These are phyloP conservation scores for Halocynthia roretzi DNA, from an alignment of 23 tunicate species.

Conservation along the genomic window DNA sequence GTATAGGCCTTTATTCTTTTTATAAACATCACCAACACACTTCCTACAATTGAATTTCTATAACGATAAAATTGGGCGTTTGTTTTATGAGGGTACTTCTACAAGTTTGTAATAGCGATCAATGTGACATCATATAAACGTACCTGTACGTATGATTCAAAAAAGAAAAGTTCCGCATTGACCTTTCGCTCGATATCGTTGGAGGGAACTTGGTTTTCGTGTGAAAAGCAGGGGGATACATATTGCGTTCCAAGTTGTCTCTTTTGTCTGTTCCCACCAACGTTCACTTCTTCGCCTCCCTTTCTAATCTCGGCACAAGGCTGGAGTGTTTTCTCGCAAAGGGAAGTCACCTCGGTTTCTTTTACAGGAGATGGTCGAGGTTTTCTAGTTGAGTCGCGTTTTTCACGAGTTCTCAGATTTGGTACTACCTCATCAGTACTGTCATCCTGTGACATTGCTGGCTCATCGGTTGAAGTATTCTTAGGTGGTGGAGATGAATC, in stretches of 20 bases:
- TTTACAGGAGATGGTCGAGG: neutral
- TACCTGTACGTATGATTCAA: constrained; percentile 8
- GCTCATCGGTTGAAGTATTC: no score
- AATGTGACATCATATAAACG: no score
- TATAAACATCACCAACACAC: neutral
- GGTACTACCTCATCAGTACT: neutral
- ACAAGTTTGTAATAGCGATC: no score
- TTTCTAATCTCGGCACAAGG: neutral
- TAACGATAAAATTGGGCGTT: neutral
- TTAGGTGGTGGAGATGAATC: no score
- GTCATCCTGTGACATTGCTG: neutral
- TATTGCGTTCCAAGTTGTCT: neutral
- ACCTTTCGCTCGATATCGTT: neutral
- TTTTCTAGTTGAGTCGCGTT: neutral
- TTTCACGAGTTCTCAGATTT: neutral
- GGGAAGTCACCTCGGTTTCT: neutral
- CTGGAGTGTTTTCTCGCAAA: neutral
- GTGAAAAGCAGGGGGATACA: constrained; percentile 5
- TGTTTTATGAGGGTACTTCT: neutral
- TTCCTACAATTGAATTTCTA: constrained; percentile 6
- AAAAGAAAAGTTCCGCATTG: constrained; percentile 1
- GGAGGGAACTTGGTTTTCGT: neutral
- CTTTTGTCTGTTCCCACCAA: neutral
- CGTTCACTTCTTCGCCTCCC: neutral
- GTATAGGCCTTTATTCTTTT: neutral